Conservation (phyloP, 2,888 invertebrate species). For the Cryptosula pallasiana region DNA sequence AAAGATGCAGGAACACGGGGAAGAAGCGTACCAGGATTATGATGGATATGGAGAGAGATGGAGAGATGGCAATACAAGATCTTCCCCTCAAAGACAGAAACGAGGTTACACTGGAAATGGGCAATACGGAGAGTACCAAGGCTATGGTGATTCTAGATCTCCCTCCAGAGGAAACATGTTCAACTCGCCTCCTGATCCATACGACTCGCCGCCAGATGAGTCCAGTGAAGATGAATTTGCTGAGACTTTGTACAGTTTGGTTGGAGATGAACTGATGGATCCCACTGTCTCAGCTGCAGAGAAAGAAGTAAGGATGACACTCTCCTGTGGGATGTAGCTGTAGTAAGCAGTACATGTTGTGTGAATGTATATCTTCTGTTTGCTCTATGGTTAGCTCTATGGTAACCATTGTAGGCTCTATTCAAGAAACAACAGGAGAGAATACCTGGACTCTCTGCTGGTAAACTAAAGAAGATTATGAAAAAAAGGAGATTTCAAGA, state of each 20-base stretch:
- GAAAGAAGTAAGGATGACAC: no score
- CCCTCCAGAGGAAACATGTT: neutral
- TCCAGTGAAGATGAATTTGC: conserved; percentile 15
- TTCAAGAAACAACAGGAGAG: conserved; percentile 4
- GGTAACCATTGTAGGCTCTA: neutral
- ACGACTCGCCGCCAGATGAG: conserved; percentile 23
- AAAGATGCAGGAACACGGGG: neutral
- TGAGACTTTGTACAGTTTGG: conserved; percentile 33
- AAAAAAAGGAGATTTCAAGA: conserved; percentile 29
- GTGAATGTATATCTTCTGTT: neutral
- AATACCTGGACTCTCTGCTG: conserved; percentile 14
- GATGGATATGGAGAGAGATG: neutral
- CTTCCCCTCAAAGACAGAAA: neutral
- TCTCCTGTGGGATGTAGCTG: no score
- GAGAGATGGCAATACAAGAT: conserved; percentile 1
- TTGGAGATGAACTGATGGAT: conserved; percentile 40
- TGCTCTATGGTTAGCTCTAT: no score
- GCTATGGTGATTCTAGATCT: neutral
- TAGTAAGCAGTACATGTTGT: neutral
- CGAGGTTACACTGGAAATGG: neutral
- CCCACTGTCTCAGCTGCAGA: conserved; percentile 38
- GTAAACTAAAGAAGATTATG: conserved; percentile 27
- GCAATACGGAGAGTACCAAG: neutral
- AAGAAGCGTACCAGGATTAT: neutral
- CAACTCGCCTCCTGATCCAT: conserved; percentile 12